Evolutionary conservation across 2,113 vertebrate species (phyloP).

Genomic region (Chloroceryle aenea): DNA sequence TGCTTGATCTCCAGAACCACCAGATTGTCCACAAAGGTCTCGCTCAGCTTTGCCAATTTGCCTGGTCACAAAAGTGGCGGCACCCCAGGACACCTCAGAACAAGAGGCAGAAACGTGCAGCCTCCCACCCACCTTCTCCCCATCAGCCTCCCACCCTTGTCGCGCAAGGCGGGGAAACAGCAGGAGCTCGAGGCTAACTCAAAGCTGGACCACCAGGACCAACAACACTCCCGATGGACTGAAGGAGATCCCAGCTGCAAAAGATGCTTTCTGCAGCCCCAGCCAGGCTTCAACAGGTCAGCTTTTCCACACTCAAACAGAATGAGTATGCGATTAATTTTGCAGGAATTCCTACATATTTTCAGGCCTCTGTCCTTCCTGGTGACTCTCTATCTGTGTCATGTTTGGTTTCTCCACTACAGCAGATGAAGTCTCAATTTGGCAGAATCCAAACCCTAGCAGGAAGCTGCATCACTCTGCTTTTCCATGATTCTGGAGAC

Average conservation of each 20-base stretch:
- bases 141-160: neutral
- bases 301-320: neutral
- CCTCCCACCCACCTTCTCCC: neutral
- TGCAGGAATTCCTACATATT: neutral
- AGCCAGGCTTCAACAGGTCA: neutral
- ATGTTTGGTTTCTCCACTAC: neutral
- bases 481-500: neutral
- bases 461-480: neutral
- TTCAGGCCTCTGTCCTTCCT: neutral
- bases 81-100: neutral
- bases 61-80: neutral
- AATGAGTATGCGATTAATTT: neutral
- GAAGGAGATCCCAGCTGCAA: neutral
- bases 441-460: neutral
- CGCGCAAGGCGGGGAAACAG: neutral
- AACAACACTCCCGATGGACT: neutral
- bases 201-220: neutral
- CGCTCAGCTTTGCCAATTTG: neutral
- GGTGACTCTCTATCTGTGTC: neutral
- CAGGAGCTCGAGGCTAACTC: neutral
- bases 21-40: neutral
- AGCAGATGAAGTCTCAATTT: neutral
- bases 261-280: neutral
- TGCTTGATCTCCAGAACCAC: neutral
- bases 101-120: rapidly evolving